phyloP scores from a whole-genome alignment of 2,113 vertebrate genomes.

The Dasyornis broadbenti region DNA sequence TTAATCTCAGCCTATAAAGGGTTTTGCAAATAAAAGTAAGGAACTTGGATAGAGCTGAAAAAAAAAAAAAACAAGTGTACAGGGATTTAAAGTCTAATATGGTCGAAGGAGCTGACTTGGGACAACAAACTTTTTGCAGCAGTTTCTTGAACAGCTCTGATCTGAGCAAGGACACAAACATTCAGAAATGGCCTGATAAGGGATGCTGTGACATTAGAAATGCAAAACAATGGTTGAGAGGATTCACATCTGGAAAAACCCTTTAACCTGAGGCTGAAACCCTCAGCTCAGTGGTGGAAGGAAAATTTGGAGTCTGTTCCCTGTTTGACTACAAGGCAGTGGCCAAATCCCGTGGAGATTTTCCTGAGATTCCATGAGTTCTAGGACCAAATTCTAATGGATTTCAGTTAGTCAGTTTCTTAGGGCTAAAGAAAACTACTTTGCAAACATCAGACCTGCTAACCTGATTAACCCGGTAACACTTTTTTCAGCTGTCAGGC shows the following conservation, averaged over 20 bases:
- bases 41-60: background rate
- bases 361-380: background rate
- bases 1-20: background rate
- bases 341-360: background rate
- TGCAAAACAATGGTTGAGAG: background rate
- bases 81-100: background rate
- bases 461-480: background rate
- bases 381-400: background rate
- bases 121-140: background rate
- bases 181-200: background rate
- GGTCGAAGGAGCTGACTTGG: background rate
- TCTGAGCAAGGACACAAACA: background rate
- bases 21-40: background rate
- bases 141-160: background rate
- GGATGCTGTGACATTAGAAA: background rate
- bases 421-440: background rate
- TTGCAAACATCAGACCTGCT: background rate
- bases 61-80: background rate
- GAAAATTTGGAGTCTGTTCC: background rate
- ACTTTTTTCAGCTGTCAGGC: background rate
- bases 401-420: background rate
- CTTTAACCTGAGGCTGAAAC: background rate
- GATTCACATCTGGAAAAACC: background rate
- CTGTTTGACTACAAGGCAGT: background rate
- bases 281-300: background rate